A percentile compares a stretch with the other conserved stretches of the same genome.
These are phyloP conservation scores for Rhineura floridana DNA, from an alignment of 2,113 vertebrate genomes.

Conservation along the genomic window DNA sequence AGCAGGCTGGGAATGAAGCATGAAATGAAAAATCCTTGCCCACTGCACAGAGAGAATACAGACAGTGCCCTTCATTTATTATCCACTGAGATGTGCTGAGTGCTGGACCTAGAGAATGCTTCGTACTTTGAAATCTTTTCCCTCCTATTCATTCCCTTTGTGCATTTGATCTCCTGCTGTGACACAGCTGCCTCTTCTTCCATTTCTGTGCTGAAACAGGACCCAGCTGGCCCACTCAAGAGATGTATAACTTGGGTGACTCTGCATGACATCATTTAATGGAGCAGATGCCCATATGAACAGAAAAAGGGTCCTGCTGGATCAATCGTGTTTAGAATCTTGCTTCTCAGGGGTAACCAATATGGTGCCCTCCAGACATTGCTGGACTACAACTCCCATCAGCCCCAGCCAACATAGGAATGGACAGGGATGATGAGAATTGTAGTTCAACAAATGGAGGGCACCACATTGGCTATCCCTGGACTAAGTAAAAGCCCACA, in stretches of 20 bases:
- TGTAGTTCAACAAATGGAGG: too few species aligned
- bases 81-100: background rate
- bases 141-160: slow-evolving; percentile 6
- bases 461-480: too few species aligned
- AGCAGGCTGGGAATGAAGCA: slow-evolving; percentile 53
- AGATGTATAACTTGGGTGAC: background rate
- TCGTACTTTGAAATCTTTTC: background rate
- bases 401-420: too few species aligned
- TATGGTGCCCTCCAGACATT: too few species aligned
- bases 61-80: slow-evolving; percentile 30
- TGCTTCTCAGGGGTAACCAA: too few species aligned
- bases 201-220: slow-evolving; percentile 4
- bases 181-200: background rate
- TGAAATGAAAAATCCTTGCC: slow-evolving; percentile 55
- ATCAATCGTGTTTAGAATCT: background rate
- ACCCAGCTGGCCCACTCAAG: background rate
- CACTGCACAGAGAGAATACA: slow-evolving; percentile 25
- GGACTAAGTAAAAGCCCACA: background rate
- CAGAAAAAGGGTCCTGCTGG: background rate
- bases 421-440: too few species aligned
- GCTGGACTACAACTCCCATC: too few species aligned
- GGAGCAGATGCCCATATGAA: background rate
- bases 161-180: background rate
- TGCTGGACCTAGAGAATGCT: slow-evolving; percentile 17
- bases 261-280: background rate